Evolutionary conservation across 2,888 invertebrate genomes (phyloP).

Genomic region (Ormia ochracea): DNA sequence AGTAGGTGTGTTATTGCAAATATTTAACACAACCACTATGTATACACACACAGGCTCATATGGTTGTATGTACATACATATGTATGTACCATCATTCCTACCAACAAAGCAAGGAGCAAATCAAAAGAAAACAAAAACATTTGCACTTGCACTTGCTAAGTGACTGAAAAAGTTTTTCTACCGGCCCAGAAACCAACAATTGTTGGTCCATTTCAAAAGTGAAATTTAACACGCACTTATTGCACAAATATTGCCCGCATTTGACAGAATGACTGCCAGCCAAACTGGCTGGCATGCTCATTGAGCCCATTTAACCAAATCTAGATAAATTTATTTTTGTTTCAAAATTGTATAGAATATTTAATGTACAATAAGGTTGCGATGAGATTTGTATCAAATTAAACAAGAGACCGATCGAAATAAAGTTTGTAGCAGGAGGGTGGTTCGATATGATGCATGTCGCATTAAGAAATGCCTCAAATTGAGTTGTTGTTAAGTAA

Average conservation of each 20-base stretch:
- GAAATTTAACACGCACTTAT: slow-evolving; percentile 67
- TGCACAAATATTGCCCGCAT: slow-evolving; percentile 63
- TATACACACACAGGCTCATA: too few relatives aligned
- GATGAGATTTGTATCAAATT: slow-evolving; percentile 63
- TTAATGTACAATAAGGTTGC: slow-evolving; percentile 35
- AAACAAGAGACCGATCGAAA: slow-evolving; percentile 30
- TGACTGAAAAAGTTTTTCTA: slow-evolving; percentile 60
- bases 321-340: slow-evolving; percentile 14
- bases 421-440: slow-evolving; percentile 15
- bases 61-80: too few relatives aligned
- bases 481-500: slow-evolving; percentile 66
- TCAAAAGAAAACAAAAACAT: slow-evolving; percentile 62
- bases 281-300: background rate
- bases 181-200: slow-evolving; percentile 70
- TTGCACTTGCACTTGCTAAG: slow-evolving; percentile 73
- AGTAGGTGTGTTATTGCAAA: slow-evolving; percentile 40
- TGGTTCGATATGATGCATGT: slow-evolving; percentile 24
- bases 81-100: slow-evolving; percentile 21
- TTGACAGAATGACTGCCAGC: background rate
- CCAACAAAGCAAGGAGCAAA: slow-evolving; percentile 28
- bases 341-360: slow-evolving; percentile 32
- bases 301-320: slow-evolving; percentile 15
- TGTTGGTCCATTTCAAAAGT: slow-evolving; percentile 69
- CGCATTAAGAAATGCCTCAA: slow-evolving; percentile 43
- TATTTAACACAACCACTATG: slow-evolving; percentile 50